Percentiles rank a stretch among this genome's conserved stretches.
phyloP scores from a whole-genome alignment of 1,140 invertebrate species.

The Diorhabda sublineata region DNA sequence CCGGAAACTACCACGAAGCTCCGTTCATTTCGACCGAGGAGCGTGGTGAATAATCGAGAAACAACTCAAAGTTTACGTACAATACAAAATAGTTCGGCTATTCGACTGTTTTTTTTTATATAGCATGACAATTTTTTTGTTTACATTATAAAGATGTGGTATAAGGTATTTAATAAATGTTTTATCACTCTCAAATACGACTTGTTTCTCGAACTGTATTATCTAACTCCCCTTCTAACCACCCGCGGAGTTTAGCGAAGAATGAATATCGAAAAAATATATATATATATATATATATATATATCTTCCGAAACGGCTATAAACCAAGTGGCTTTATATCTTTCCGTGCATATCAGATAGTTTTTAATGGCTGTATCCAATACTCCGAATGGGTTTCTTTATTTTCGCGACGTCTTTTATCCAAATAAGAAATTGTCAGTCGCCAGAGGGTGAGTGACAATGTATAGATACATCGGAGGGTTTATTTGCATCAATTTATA shows the following conservation, averaged over 20 bases:
- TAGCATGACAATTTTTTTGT: too few species aligned
- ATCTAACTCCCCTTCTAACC: slow-evolving; percentile 6
- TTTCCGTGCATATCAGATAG: slow-evolving; percentile 39
- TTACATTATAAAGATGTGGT: too few species aligned
- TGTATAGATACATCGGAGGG: background rate
- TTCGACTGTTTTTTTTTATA: too few species aligned
- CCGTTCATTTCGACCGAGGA: too few species aligned
- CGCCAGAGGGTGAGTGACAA: slow-evolving; percentile 8
- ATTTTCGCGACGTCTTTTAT: slow-evolving; percentile 23
- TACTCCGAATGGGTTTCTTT: slow-evolving; percentile 27
- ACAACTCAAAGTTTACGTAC: too few species aligned
- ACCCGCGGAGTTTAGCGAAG: slow-evolving; percentile 21
- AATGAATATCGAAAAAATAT: slow-evolving; percentile 36
- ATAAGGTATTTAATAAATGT: too few species aligned
- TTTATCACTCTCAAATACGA: too few species aligned
- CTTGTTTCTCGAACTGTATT: slow-evolving; percentile 6
- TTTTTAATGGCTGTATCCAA: slow-evolving; percentile 42
- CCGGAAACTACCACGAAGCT: too few species aligned
- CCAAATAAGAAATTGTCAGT: slow-evolving; percentile 17
- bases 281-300: slow-evolving; percentile 39
- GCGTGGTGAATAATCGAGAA: too few species aligned
- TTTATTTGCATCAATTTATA: too few species aligned
- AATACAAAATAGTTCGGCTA: too few species aligned
- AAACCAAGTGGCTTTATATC: slow-evolving; percentile 41
- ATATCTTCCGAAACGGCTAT: slow-evolving; percentile 37